phyloP scores from a whole-genome alignment of 1,140 invertebrate species.

The Diabrotica virgifera region DNA sequence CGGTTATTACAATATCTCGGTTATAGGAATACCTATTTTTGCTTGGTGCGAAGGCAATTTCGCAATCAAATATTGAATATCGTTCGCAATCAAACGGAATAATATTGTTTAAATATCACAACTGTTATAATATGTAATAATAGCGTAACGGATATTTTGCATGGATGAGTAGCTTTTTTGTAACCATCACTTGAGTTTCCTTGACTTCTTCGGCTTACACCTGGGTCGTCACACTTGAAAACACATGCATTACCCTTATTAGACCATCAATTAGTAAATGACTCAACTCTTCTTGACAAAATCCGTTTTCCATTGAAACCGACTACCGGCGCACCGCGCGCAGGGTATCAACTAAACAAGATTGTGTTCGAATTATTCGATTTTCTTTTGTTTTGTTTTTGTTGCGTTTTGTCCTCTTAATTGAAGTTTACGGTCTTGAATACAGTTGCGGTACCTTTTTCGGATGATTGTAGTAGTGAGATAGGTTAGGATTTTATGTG shows the following conservation, averaged over 20 bases:
- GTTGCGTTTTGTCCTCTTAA: not conserved
- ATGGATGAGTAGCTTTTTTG: too few relatives aligned
- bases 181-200: too few relatives aligned
- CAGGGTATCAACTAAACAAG: not conserved
- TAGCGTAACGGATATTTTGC: too few relatives aligned
- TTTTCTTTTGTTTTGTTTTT: conserved; percentile 4
- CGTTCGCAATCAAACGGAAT: too few relatives aligned
- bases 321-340: not conserved
- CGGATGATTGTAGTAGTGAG: conserved; percentile 1
- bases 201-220: too few relatives aligned
- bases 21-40: too few relatives aligned
- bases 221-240: not conserved
- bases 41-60: too few relatives aligned
- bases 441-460: conserved; percentile 1
- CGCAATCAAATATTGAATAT: too few relatives aligned
- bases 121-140: too few relatives aligned
- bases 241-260: not conserved
- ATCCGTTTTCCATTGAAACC: conserved; percentile 6
- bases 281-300: conserved; percentile 1
- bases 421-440: not conserved
- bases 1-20: too few relatives aligned
- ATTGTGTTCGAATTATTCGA: conserved; percentile 1
- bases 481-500: not conserved
- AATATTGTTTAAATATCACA: too few relatives aligned
- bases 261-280: not conserved